Base-by-base conservation (phyloP, 2,797 vertebrate species). In the Merluccius polli region DNA sequence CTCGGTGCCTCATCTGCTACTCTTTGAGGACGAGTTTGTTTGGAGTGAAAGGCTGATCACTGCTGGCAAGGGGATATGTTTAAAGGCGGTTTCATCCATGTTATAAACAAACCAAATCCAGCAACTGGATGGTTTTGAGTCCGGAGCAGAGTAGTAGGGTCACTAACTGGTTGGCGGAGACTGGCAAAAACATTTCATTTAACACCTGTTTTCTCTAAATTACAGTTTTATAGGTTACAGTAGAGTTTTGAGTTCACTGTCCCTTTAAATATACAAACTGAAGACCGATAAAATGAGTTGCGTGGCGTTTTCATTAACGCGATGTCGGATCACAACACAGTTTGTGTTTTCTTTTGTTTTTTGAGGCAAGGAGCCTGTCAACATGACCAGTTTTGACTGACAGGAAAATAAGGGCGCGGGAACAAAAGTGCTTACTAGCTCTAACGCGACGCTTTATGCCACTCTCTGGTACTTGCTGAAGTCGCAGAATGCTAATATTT, bases 401-500 rank as follows among this genome's bases (percentile, higher is more conserved):
- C 52, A 12, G 52, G 52, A 3, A 10, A 27, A 63, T n/a, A n/a
- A 63, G 52, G 52, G n/a, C 24, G 52, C 8, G n/a, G 21, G n/a
- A 10, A 63, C 21, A 63, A 9, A 3, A 7, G 52, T 3, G 52
- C 21, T 24, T 11, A n/a, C n/a, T 7, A 4, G 52, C 52, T 2
- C 52, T 63, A 63, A 63, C 27, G 52, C 52, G 52, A 63, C 52
- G 27, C 52, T 52, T 16, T 52, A 52, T 8, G 5, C 21, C 48
- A 6, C 48, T 52, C 48, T 21, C 18, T 52, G 48, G 18, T 9
- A 31, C 67, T 69, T 31, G 27, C 27, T 69, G 67, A 69, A 24
- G 52, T 63, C 52, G 67, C 67, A 69, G 67, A 69, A 69, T 29
- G 67, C 52, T 63, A 63, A 69, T 69, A 31, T 69, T 69, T 29